Percentiles rank a stretch among this genome's conserved stretches.
phyloP scores from a whole-genome alignment of 1,140 invertebrate genomes.

The Drosophila serrata region DNA sequence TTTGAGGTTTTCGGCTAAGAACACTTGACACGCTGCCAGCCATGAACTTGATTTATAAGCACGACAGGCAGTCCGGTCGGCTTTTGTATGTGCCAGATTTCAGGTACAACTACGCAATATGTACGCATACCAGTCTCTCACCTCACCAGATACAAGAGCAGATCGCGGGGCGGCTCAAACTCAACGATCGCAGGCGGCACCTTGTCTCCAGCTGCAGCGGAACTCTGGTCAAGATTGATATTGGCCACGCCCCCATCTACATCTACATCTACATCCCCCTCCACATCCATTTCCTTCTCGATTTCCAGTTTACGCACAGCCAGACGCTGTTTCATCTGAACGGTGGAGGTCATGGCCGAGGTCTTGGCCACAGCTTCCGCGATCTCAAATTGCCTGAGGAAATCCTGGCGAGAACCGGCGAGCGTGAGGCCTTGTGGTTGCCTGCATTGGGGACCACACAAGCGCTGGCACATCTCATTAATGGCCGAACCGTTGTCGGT shows the following conservation, averaged over 20 bases:
- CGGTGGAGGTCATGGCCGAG: slow-evolving; percentile 87
- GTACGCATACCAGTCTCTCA: slow-evolving; percentile 85
- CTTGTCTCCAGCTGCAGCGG: slow-evolving; percentile 61
- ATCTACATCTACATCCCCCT: slow-evolving; percentile 43
- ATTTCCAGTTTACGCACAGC: slow-evolving; percentile 86
- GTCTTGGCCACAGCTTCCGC: slow-evolving; percentile 87
- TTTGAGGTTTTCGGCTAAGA: slow-evolving; percentile 58
- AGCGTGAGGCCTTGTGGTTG: slow-evolving; percentile 60
- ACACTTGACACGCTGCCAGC: slow-evolving; percentile 74
- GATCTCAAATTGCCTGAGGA: slow-evolving; percentile 86
- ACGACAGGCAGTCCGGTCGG: slow-evolving; percentile 29
- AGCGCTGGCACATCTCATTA: slow-evolving; percentile 75
- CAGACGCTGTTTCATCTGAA: slow-evolving; percentile 86
- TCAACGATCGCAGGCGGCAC: slow-evolving; percentile 68
- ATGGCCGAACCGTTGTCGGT: slow-evolving; percentile 42
- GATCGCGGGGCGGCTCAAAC: slow-evolving; percentile 88
- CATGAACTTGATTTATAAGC: slow-evolving; percentile 82
- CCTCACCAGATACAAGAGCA: slow-evolving; percentile 89
- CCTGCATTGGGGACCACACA: slow-evolving; percentile 73
- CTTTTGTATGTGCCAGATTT: slow-evolving; percentile 17
- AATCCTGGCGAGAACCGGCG: slow-evolving; percentile 77
- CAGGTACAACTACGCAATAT: slow-evolving; percentile 29
- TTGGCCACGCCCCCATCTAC: slow-evolving; percentile 53
- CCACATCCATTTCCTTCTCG: slow-evolving; percentile 77
- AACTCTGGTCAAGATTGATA: slow-evolving; percentile 33